A percentile compares a stretch with the other conserved stretches of the same genome.
These are phyloP conservation scores for Berghia stephanieae DNA, from an alignment of 1,140 invertebrate species.

Conservation along the genomic window DNA sequence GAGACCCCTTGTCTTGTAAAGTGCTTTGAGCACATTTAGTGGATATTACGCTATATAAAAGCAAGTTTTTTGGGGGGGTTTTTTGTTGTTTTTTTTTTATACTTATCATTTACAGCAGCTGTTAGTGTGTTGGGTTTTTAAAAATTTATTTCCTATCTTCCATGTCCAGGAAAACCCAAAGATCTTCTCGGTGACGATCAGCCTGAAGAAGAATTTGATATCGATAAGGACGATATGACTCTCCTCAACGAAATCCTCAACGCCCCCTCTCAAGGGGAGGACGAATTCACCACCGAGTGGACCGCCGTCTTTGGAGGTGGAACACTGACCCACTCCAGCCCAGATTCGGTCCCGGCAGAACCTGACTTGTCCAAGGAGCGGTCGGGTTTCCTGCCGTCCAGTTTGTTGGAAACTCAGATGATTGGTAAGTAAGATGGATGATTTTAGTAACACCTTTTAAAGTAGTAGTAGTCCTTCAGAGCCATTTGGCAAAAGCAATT, in stretches of 20 bases:
- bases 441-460: not conserved
- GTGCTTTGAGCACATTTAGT: no score
- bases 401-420: conserved; percentile 65
- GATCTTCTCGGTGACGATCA: conserved; percentile 63
- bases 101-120: no score
- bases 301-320: conserved; percentile 60
- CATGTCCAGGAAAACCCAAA: conserved; percentile 43
- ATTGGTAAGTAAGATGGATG: not conserved
- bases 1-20: no score
- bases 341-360: conserved; percentile 44
- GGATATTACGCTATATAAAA: no score
- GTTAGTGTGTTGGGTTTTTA: no score
- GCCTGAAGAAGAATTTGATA: conserved; percentile 57
- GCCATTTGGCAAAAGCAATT: no score
- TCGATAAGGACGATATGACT: conserved; percentile 68
- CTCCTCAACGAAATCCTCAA: conserved; percentile 69
- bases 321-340: conserved; percentile 37
- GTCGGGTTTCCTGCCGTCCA: conserved; percentile 68
- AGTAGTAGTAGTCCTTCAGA: no score
- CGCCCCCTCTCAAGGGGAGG: conserved; percentile 58
- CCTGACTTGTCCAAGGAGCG: conserved; percentile 39
- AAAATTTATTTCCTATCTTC: conserved; percentile 13
- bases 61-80: no score
- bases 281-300: conserved; percentile 65
- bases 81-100: no score